Conservation (phyloP, 2,113 vertebrate species). For the Scytalopus superciliaris region DNA sequence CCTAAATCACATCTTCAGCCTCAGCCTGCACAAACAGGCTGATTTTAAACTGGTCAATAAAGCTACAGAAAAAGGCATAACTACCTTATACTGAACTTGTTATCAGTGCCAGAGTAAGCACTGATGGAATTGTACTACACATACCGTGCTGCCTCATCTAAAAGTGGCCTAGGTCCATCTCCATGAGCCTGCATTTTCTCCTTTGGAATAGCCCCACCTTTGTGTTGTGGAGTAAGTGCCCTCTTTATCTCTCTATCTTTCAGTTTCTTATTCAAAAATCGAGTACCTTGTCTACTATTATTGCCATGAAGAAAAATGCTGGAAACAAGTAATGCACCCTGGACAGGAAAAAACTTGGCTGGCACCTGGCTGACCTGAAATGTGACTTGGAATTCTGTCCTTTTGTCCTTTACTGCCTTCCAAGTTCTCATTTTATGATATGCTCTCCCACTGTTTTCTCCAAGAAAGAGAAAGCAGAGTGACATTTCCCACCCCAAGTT, state of each 20-base stretch:
- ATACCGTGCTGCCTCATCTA: not conserved
- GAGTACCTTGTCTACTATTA: not conserved
- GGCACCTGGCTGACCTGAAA: not conserved
- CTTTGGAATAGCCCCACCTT: not conserved
- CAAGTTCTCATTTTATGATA: not conserved
- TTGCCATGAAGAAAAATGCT: not conserved
- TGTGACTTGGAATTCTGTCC: not conserved
- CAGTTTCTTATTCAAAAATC: not conserved
- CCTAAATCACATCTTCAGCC: not conserved
- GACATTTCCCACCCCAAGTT: not conserved
- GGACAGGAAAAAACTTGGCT: not conserved
- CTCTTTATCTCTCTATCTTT: not conserved
- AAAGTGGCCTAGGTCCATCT: not conserved
- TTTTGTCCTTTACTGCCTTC: not conserved
- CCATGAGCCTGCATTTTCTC: rapidly evolving
- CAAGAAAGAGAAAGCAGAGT: not conserved
- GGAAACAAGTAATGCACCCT: not conserved
- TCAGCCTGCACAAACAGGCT: not conserved
- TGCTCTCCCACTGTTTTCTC: not conserved
- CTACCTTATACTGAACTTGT: not conserved
- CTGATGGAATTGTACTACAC: not conserved
- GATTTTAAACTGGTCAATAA: not conserved
- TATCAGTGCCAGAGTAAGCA: not conserved
- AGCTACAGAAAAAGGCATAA: not conserved
- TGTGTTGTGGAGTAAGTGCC: not conserved